Conservation (phyloP, 1,140 invertebrate species). For the Ostrea edulis region DNA sequence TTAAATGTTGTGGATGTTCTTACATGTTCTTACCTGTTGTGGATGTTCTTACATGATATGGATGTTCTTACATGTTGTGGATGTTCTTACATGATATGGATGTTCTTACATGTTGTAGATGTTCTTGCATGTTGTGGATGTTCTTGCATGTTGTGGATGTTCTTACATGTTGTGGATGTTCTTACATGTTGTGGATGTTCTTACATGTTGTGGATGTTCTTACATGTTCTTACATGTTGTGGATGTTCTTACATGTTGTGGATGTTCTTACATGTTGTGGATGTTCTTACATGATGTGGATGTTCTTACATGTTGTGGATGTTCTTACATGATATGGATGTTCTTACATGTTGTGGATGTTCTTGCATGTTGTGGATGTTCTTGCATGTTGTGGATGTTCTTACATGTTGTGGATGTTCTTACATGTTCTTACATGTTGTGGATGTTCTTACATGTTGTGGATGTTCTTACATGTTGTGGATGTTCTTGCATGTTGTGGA, state of each 20-base stretch:
- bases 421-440: too few species aligned
- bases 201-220: not conserved
- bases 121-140: too few species aligned
- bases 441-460: not conserved
- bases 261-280: not conserved
- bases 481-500: too few species aligned
- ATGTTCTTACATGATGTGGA: not conserved
- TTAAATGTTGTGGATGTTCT: too few species aligned
- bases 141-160: too few species aligned
- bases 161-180: not conserved
- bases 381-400: too few species aligned
- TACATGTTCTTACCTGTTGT: too few species aligned
- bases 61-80: too few species aligned
- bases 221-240: too few species aligned
- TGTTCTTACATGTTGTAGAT: constrained; percentile 59
- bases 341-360: not conserved
- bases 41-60: not conserved
- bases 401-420: not conserved
- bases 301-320: not conserved
- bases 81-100: not conserved
- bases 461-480: not conserved
- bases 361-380: too few species aligned
- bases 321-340: not conserved
- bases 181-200: not conserved
- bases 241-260: not conserved